Evolutionary conservation across 2,888 invertebrate species (phyloP).

Genomic region (Cheilosia vulpina): DNA sequence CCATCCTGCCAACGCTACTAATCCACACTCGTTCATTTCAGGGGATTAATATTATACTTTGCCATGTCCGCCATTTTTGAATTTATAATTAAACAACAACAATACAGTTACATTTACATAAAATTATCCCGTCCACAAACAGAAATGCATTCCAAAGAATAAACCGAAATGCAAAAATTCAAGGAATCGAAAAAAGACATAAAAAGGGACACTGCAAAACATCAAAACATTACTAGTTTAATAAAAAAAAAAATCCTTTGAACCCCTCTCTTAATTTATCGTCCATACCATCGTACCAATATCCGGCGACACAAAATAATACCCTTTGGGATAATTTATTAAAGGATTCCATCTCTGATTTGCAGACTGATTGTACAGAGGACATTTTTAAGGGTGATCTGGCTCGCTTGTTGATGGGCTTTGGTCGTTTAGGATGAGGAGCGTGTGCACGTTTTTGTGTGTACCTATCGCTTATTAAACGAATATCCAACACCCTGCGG

Average conservation of each 20-base stretch:
- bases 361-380: slow-evolving; percentile 42
- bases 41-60: too few species aligned
- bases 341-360: slow-evolving; percentile 70
- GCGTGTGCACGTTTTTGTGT: slow-evolving; percentile 15
- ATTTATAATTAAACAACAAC: slow-evolving; percentile 2
- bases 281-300: slow-evolving; percentile 13
- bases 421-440: slow-evolving; percentile 28
- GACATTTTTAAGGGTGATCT: slow-evolving; percentile 44
- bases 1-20: neutral
- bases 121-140: neutral
- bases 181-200: slow-evolving; percentile 26
- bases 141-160: slow-evolving; percentile 13
- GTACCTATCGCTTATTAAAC: slow-evolving; percentile 63
- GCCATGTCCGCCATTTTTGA: neutral
- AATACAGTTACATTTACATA: slow-evolving; percentile 3
- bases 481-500: slow-evolving; percentile 68
- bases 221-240: slow-evolving; percentile 67
- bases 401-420: slow-evolving; percentile 36
- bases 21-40: neutral
- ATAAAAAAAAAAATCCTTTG: slow-evolving; percentile 37
- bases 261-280: slow-evolving; percentile 43
- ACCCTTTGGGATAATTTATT: slow-evolving; percentile 65
- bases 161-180: slow-evolving; percentile 29
- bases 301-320: slow-evolving; percentile 37
- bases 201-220: slow-evolving; percentile 52